Evolutionary conservation across 2,113 vertebrate genomes (phyloP), one percentile per base, ranked within the genome.

Genomic region (Equus quagga): DNA sequence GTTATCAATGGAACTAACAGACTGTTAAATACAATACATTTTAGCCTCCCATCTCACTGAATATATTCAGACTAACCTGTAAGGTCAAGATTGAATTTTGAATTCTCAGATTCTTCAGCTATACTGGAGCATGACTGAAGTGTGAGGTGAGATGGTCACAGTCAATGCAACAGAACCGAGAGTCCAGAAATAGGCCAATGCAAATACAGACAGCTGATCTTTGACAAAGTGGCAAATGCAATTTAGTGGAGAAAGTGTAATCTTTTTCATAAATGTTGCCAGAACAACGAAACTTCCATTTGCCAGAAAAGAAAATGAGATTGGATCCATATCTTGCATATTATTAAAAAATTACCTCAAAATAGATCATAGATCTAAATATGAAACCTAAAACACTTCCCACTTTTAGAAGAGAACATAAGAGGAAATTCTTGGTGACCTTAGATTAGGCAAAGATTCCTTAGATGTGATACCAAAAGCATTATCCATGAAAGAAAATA

Each of bases 391-490:
- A 92, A 76, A n/a, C 3, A 28, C 33, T 60, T 54, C 46, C 15
- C 9, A 78, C 12, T n/a, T 82, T 46, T 18, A 51, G 17, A 91
- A 82, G 60, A 81, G 81, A 92, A 82, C 49, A 21, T 62, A 75
- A 89, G 18, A 41, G 23, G 9, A 70, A 91, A 75, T 67, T 67
- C 5, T 65, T 69, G 64, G 49, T 73, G 62, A 82, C 17, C 15
- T 85, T 94, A 41, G 56, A 80, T 90, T 83, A 80, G 31, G 67
- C 36, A 69, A 85, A 60, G 36, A 87, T 79, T 83, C 83, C 21
- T 89, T 83, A 92, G 33, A 36, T 75, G n/a, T 51, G 41, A 67
- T 5, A 82, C 0, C 9, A 75, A 72, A 96, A 78, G 11, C 8
- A 83, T 62, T 78, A 93, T 91, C 28, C 44, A 41, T 86, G 65